Conservation (phyloP, 1,140 invertebrate genomes). For the Psilanteris sp. region DNA sequence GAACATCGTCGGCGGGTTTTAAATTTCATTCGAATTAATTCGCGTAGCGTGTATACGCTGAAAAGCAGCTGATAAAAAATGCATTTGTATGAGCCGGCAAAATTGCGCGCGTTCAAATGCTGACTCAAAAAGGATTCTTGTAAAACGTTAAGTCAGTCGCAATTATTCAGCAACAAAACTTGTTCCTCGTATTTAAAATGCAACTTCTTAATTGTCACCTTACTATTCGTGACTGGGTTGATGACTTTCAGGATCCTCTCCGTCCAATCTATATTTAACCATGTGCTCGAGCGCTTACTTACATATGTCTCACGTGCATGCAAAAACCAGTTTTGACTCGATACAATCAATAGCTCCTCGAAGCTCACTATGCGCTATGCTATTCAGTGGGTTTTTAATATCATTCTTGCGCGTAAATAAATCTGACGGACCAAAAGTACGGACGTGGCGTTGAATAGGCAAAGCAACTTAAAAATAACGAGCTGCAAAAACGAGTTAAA, state of each 20-base stretch:
- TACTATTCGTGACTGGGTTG: conserved; percentile 41
- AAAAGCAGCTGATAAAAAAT: too few relatives aligned
- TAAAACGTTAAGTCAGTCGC: conserved; percentile 9
- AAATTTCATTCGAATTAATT: too few relatives aligned
- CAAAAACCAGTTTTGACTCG: conserved; percentile 60
- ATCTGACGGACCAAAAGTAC: conserved; percentile 38
- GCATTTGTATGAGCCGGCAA: background rate
- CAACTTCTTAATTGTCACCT: conserved; percentile 60
- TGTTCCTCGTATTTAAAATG: conserved; percentile 17
- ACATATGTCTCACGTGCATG: conserved; percentile 52
- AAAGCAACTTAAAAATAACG: too few relatives aligned
- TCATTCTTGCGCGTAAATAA: conserved; percentile 49
- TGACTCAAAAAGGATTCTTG: conserved; percentile 12
- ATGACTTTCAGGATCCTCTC: conserved; percentile 62
- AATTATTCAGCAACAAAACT: conserved; percentile 42
- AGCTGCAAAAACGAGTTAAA: too few relatives aligned
- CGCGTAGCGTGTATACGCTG: too few relatives aligned
- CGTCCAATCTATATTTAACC: conserved; percentile 62
- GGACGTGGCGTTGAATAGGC: conserved; percentile 24
- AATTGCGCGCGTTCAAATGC: background rate
- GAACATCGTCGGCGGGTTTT: too few relatives aligned
- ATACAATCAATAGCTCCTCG: conserved; percentile 52
- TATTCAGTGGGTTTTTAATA: conserved; percentile 50
- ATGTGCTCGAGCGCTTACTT: conserved; percentile 44
- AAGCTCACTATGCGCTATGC: conserved; percentile 43